Evolutionary conservation across 2,888 invertebrate genomes (phyloP), one percentile per base, ranked within the genome.

Genomic region (Cryptocephalus moraei): DNA sequence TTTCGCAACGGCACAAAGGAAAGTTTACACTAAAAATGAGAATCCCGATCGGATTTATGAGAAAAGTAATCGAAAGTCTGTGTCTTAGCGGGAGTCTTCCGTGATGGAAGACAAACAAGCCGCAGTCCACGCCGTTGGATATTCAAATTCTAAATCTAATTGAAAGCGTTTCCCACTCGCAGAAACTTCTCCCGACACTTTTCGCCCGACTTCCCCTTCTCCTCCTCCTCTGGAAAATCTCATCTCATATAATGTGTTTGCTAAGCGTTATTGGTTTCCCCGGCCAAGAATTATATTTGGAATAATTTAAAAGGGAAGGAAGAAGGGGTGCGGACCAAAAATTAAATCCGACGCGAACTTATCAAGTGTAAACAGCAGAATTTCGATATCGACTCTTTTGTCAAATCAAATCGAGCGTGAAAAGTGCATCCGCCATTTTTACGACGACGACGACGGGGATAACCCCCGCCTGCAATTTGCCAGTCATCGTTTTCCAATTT

Each of bases 331-430:
- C 46, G 45, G 55, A 58, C 59, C 54, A 49, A 49, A 55, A 60
- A 63, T 63, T 62, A 55, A 62, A 63, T 62, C 61, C 60, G 51
- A 52, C 55, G 58, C 51, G 48, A 56, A 53, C 56, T 57, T 56
- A 52, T 60, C 61, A 50, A 60, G 62, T 64, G 62, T 63, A 63
- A 65, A 64, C 61, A 64, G 61, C 57, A 58, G 57, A 52, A 60
- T 60, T 61, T 56, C 22, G 56, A 60, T 62, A 62, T 22, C 59
- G 60, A 61, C 54, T 58, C 42, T 51, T 22, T 22, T 22, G 6
- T 22, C 54, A 62, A 65, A 64, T 65, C 54, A 62, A 65, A 64
- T 65, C 63, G 62, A 62, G 60, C 55, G 63, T 59, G 59, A 64
- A 63, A 64, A 64, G 58, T 64, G 63, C 49, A 56, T 59, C 57